Evolutionary conservation across 1,140 invertebrate genomes (phyloP).

Genomic region (Eufriesea mexicana): DNA sequence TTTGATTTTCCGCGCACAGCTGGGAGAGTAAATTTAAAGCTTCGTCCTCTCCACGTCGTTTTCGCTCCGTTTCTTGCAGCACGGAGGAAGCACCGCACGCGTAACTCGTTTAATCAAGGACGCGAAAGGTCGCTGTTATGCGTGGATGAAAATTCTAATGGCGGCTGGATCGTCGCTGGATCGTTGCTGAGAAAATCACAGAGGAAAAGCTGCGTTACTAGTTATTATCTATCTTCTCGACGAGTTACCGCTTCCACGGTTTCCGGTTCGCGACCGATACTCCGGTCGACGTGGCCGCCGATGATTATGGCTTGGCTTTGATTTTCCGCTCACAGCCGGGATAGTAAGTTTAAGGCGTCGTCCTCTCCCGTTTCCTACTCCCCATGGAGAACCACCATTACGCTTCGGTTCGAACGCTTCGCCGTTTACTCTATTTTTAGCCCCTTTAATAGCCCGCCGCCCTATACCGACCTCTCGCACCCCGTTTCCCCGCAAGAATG

Average conservation of each 20-base stretch:
- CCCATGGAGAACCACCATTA: background rate
- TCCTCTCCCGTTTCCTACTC: background rate
- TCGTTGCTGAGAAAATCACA: constrained; percentile 17
- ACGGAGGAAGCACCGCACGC: background rate
- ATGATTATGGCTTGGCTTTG: constrained; percentile 3
- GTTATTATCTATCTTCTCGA: constrained; percentile 32
- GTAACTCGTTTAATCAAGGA: background rate
- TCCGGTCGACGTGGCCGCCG: too few relatives aligned
- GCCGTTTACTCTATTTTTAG: background rate
- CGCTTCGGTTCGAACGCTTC: background rate
- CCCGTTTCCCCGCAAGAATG: background rate
- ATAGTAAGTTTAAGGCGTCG: background rate
- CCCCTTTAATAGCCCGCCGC: background rate
- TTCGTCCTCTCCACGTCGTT: background rate
- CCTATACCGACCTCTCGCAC: background rate
- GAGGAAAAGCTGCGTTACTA: constrained; percentile 9
- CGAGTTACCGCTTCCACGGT: constrained; percentile 27
- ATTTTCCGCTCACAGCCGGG: background rate
- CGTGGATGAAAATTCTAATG: background rate
- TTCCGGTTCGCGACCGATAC: constrained; percentile 5
- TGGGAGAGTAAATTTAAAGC: background rate
- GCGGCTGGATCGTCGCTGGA: too few relatives aligned
- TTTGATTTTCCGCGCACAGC: background rate
- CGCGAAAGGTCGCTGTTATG: background rate
- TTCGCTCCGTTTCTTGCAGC: background rate